Base-by-base conservation (phyloP, 2,797 vertebrate genomes). In the Amazona finschi region DNA sequence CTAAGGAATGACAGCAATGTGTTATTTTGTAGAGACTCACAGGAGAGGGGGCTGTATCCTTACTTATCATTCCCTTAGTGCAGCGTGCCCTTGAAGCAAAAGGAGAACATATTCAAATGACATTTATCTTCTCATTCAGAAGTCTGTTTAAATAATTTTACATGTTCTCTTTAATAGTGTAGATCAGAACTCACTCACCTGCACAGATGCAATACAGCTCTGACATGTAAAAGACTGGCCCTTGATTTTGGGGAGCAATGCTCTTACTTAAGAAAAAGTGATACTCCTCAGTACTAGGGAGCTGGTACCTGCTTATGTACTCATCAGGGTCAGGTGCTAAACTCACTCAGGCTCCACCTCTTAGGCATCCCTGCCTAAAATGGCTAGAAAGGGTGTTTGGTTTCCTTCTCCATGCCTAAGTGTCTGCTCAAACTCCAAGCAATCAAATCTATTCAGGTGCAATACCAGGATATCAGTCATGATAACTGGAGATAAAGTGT, bases 1-100 rank as follows among this genome's bases (percentile, higher is more conserved):
- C 61, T 77, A 47, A 16, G 66, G 66, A 73, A 4, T 31, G 4
- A 4, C 10, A 19, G 10, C 0, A 7, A 41, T 20, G 44, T 31
- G 21, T 74, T 52, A 17, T n/a, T 46, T 30, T 41, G 73, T 49
- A 18, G 28, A 74, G 25, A 5, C 76, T 91, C 87, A 71, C 85
- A 67, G 90, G 57, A 85, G 87, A 65, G 80, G 80, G 85, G 83
- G 70, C 70, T 75, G 27, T 89, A 19, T 36, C 49, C 80, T 87
- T 58, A 18, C 71, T 79, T 82, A 71, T 11, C 12, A 22, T 52
- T 76, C 50, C 41, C 76, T 74, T 74, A 47, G 12, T n/a, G 41
- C 82, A 44, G 8, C 6, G 15, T 73, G 28, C 58, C 66, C 50
- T 44, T 62, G 73, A 77, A 90, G 50, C 52, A 47, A 58, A 25